Evolutionary conservation across 30 jellyfish, hydroid and myxozoan species (phyloP), one percentile per base, ranked within the genome.

Genomic region (Turritopsis rubra): DNA sequence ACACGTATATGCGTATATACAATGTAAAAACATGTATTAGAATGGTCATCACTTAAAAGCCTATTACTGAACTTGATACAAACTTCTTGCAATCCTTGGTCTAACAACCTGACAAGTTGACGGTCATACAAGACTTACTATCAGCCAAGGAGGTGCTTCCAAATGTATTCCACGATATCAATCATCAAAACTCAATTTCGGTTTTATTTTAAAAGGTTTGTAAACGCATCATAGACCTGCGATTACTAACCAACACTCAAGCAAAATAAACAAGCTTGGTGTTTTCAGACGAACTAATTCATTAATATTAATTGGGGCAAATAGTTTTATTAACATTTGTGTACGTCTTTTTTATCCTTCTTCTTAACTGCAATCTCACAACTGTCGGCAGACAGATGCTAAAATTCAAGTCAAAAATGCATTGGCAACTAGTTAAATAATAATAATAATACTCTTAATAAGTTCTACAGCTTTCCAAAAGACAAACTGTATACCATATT

Each of bases 171-270:
- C 60, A 41, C 13, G 60, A 41, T n/a, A n/a, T 41, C 60, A 41
- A 41, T 41, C 60, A 41, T 41, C 60, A 41, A 41, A 41, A 41
- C 60, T 41, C 60, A 17, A 72, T 17, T 31, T 52, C n/a, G n/a
- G n/a, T n/a, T n/a, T n/a, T n/a, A n/a, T n/a, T n/a, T n/a, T n/a
- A n/a, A 72, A 29, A 53, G 81, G 87, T 25, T 53, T 84, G 65
- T 80, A 21, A 80, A 30, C 87, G 53, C 87, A 80, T 80, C 54
- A 80, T 80, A 80, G 79, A 80, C 87, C 87, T 52, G 87, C 52
- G 87, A 31, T 80, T 21, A 80, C 54, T 0, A 54, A 65, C 87
- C 81, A 65, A 80, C 87, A 80, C 87, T 52, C 87, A 80, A 80
- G 87, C 87, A 52, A 21, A 16, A 52, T 52, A 80, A 80, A 53